These are phyloP conservation scores for Enteromius mattozi DNA, from an alignment of 2,797 vertebrate species.

Conservation along the genomic window DNA sequence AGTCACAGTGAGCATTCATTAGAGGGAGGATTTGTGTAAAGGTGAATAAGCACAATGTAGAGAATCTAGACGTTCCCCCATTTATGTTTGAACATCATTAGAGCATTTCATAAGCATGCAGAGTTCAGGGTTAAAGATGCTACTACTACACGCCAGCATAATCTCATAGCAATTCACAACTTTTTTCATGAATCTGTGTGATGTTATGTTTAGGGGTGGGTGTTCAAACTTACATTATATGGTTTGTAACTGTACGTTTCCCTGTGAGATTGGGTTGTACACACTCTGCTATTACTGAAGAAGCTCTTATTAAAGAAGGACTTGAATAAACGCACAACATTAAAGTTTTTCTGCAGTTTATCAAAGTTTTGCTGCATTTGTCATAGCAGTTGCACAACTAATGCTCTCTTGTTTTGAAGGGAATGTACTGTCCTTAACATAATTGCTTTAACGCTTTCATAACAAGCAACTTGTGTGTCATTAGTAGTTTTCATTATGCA, in stretches of 20 bases:
- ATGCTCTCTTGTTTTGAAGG: not conserved
- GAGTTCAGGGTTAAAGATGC: not conserved
- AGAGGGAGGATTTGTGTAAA: conserved; percentile 31
- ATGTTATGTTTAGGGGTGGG: not conserved
- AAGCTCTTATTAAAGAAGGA: not conserved
- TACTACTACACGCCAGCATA: not conserved
- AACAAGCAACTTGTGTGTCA: not conserved
- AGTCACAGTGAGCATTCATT: conserved; percentile 1
- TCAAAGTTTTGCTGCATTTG: not conserved
- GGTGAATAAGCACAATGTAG: conserved; percentile 5
- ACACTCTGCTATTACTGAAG: not conserved
- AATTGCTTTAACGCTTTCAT: conserved; percentile 1
- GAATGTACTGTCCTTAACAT: not conserved
- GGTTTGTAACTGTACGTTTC: not conserved
- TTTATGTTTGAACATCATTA: conserved; percentile 8
- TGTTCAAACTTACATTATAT: not conserved
- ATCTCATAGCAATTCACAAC: not conserved
- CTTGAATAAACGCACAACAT: not conserved
- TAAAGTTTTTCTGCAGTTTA: not conserved
- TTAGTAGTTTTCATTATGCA: conserved; percentile 4
- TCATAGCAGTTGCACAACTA: not conserved
- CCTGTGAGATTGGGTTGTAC: not conserved
- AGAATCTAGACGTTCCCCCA: not conserved
- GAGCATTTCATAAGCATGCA: not conserved
- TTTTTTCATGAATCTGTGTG: not conserved